A percentile compares a stretch with the other conserved stretches of the same genome.
Conservation (phyloP, 1,140 invertebrate genomes). For the Drosophila leontia region DNA sequence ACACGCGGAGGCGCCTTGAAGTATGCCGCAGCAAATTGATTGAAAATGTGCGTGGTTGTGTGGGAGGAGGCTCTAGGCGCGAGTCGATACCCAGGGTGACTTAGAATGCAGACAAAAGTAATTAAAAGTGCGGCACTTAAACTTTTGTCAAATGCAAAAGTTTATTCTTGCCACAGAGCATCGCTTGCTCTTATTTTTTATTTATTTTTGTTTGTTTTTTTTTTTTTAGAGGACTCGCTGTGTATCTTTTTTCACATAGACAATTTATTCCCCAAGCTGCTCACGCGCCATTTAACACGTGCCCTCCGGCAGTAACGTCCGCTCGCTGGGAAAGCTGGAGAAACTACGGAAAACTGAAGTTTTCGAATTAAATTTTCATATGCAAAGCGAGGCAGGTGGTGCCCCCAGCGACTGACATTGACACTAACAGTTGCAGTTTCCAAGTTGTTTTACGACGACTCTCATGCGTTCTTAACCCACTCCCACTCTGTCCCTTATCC, state of each 20-base stretch:
- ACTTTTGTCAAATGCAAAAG: constrained; percentile 75
- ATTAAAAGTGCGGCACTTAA: constrained; percentile 81
- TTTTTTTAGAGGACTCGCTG: background rate
- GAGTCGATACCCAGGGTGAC: constrained; percentile 1
- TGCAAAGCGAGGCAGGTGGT: constrained; percentile 59
- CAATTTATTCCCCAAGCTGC: constrained; percentile 61
- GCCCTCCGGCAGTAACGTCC: background rate
- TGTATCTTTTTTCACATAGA: constrained; percentile 40
- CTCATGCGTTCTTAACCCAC: constrained; percentile 25
- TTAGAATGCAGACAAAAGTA: constrained; percentile 74
- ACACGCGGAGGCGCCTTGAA: constrained; percentile 43
- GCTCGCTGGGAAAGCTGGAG: background rate
- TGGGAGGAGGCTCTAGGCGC: background rate
- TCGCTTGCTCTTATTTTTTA: constrained; percentile 19
- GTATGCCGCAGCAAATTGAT: constrained; percentile 71
- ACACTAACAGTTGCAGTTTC: constrained; percentile 69
- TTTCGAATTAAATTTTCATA: constrained; percentile 79
- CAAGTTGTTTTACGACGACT: constrained; percentile 56
- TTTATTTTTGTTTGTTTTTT: constrained; percentile 10
- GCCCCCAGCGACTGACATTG: constrained; percentile 63
- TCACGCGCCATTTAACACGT: constrained; percentile 71
- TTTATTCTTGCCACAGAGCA: constrained; percentile 65
- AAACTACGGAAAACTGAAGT: constrained; percentile 48
- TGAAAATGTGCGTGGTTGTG: constrained; percentile 68
- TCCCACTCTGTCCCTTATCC: background rate